Evolutionary conservation across 2,797 vertebrate species (phyloP).

Genomic region (Scomberomorus guttatus): DNA sequence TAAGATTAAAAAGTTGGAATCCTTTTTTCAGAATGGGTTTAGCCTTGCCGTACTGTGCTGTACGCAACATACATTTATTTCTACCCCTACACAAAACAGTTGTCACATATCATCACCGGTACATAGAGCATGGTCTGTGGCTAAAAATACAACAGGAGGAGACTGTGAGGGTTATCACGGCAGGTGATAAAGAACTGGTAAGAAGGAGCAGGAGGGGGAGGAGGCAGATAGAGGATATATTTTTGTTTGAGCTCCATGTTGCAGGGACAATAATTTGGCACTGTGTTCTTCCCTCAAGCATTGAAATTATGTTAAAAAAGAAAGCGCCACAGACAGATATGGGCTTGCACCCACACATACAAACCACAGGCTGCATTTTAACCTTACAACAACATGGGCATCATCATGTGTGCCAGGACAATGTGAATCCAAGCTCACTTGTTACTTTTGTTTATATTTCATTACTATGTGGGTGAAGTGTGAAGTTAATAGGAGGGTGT

Average conservation of each 20-base stretch:
- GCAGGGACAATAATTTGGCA: not conserved
- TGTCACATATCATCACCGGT: constrained; percentile 17
- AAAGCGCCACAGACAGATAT: not conserved
- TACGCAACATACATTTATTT: not conserved
- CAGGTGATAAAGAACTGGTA: constrained; percentile 10
- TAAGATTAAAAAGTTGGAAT: constrained; percentile 23
- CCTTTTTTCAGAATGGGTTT: not conserved
- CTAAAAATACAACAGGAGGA: constrained; percentile 24
- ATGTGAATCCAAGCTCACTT: not conserved
- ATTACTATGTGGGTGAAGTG: not conserved
- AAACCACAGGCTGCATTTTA: not conserved
- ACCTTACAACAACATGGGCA: not conserved
- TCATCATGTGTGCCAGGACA: not conserved
- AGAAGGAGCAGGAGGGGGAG: constrained; percentile 1
- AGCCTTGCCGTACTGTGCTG: no score
- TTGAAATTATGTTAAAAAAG: not conserved
- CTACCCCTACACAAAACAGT: not conserved
- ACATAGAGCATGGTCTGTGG: not conserved
- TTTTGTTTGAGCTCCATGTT: constrained; percentile 10
- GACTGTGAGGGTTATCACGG: not conserved
- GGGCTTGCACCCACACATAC: not conserved
- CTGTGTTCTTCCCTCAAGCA: not conserved
- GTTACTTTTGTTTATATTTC: not conserved
- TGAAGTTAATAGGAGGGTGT: not conserved
- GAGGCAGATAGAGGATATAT: constrained; percentile 13